These are phyloP conservation scores for Melinaea menophilus DNA, from an alignment of 2,888 invertebrate species.

Conservation along the genomic window DNA sequence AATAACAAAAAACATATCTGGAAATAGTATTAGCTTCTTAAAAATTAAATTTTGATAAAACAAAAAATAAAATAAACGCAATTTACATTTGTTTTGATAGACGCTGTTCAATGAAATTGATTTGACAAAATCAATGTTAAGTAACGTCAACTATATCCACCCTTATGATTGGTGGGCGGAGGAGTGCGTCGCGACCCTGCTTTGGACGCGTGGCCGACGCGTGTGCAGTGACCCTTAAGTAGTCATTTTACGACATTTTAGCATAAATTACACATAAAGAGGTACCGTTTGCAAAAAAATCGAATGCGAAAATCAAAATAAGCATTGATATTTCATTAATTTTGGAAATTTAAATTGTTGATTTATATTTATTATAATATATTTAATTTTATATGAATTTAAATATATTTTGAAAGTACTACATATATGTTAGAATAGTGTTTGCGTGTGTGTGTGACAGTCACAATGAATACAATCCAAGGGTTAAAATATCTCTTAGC, in stretches of 20 bases:
- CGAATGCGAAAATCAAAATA: neutral
- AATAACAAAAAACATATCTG: too few relatives aligned
- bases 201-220: constrained; percentile 57
- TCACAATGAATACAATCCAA: neutral
- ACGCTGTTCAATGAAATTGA: constrained; percentile 14
- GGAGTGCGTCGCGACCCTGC: constrained; percentile 46
- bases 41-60: too few relatives aligned
- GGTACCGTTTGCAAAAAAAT: neutral
- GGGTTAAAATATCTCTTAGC: constrained; percentile 5
- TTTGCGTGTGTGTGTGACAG: neutral
- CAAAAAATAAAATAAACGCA: neutral
- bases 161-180: constrained; percentile 38
- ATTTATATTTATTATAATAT: neutral
- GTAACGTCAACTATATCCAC: constrained; percentile 37
- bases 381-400: neutral
- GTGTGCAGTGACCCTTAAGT: constrained; percentile 57
- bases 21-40: too few relatives aligned
- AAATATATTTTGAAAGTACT: too few relatives aligned
- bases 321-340: neutral
- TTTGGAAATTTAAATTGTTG: neutral
- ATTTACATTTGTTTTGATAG: neutral
- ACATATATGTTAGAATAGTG: neutral
- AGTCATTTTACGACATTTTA: constrained; percentile 43
- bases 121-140: constrained; percentile 37
- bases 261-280: constrained; percentile 40